Conservation (phyloP, 2,797 vertebrate genomes). For the Parauchenoglanis punctatus region DNA sequence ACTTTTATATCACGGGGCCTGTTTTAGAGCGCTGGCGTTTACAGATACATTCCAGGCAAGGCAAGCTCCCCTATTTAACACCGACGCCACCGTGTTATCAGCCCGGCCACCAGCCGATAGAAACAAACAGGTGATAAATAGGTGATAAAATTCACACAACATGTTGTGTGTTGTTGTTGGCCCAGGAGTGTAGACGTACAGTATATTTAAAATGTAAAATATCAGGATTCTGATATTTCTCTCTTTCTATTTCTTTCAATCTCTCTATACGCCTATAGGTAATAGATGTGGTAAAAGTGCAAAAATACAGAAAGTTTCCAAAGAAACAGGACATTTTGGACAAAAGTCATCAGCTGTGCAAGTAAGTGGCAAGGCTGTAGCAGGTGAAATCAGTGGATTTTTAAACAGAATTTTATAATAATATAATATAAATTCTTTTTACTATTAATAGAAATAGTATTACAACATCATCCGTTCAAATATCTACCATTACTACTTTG, state of each 20-base stretch:
- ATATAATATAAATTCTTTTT: too few relatives aligned
- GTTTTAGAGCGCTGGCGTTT: slow-evolving; percentile 38
- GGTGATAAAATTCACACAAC: slow-evolving; percentile 40
- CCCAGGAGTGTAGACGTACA: not conserved
- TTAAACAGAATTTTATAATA: not conserved
- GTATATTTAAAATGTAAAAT: not conserved
- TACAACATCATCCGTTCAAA: not conserved
- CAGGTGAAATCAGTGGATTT: not conserved
- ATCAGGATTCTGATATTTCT: not conserved
- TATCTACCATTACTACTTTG: not conserved
- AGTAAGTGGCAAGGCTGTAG: not conserved
- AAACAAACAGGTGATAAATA: slow-evolving; percentile 45
- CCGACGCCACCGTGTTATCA: slow-evolving; percentile 31
- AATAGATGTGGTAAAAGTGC: not conserved
- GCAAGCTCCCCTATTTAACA: slow-evolving; percentile 39
- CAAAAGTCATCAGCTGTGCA: not conserved
- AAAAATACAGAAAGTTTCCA: not conserved
- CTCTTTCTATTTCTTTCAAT: not conserved
- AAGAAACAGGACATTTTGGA: not conserved
- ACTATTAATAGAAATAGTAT: not conserved
- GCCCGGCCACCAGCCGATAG: slow-evolving; percentile 21
- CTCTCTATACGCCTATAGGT: not conserved
- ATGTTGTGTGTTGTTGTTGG: not conserved
- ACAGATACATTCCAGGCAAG: slow-evolving; percentile 38
- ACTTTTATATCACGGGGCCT: slow-evolving; percentile 40